A percentile compares a stretch with the other conserved stretches of the same genome.
Conservation (phyloP, 2,797 vertebrate genomes). For the Myotis pilosus region DNA sequence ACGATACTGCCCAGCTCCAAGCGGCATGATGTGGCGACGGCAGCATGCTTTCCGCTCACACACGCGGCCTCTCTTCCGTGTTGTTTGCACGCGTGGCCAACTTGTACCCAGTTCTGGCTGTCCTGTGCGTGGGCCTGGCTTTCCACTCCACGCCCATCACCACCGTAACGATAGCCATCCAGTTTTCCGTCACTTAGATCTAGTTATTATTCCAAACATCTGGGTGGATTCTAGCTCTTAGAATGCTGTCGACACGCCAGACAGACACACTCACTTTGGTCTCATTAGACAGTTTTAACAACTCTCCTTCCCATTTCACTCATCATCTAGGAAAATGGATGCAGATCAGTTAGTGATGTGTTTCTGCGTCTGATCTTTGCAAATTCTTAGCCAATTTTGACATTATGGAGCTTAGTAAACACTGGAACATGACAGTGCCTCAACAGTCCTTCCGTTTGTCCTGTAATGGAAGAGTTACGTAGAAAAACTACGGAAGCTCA, state of each 20-base stretch:
- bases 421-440: not conserved
- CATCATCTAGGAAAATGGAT: not conserved
- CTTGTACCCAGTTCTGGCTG: not conserved
- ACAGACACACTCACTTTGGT: not conserved
- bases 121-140: not conserved
- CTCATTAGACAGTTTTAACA: conserved; percentile 9
- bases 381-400: conserved; percentile 7
- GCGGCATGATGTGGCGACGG: not conserved
- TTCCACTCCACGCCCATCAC: not conserved
- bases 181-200: not conserved
- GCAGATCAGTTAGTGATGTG: not conserved
- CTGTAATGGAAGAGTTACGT: not conserved
- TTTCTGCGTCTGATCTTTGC: conserved; percentile 28
- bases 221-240: conserved; percentile 41
- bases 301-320: not conserved
- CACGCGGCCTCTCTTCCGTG: not conserved
- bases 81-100: not conserved
- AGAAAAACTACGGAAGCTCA: not conserved
- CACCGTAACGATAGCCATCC: not conserved
- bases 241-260: not conserved
- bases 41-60: not conserved
- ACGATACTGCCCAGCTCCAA: not conserved
- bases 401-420: not conserved
- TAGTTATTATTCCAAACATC: not conserved
- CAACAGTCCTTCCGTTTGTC: not conserved